Conservation (phyloP, 2,888 invertebrate species). For the Aleiodes testaceus region DNA sequence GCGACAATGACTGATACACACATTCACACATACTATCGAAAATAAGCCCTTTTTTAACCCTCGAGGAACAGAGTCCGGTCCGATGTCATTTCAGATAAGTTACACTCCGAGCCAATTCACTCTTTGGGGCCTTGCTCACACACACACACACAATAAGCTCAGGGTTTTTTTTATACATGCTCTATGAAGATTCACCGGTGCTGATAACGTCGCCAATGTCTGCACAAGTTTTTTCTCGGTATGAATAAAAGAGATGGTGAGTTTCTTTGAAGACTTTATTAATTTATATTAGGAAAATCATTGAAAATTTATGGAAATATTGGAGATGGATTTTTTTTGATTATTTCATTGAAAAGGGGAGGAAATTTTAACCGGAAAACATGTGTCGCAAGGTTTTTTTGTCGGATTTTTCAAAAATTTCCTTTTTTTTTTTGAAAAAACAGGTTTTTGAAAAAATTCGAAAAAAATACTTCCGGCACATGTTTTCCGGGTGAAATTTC, state of each 20-base stretch:
- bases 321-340: constrained; percentile 47
- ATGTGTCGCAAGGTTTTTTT: too few species aligned
- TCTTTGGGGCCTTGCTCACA: constrained; percentile 18
- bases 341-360: constrained; percentile 11
- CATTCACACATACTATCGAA: constrained; percentile 43
- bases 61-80: constrained; percentile 53
- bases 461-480: too few species aligned
- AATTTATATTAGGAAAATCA: too few species aligned
- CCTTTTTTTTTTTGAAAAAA: too few species aligned
- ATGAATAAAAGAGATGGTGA: constrained; percentile 36
- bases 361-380: too few species aligned
- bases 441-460: too few species aligned
- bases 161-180: constrained; percentile 28
- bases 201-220: not conserved
- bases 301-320: too few species aligned
- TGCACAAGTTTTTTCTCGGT: not conserved
- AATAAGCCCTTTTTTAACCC: constrained; percentile 63
- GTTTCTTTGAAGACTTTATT: constrained; percentile 21
- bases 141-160: constrained; percentile 35
- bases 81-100: constrained; percentile 73
- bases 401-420: too few species aligned
- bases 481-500: too few species aligned
- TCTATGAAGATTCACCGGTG: constrained; percentile 27
- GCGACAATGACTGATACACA: constrained; percentile 56
- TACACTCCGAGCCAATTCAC: constrained; percentile 58